phyloP scores from a whole-genome alignment of 2,797 vertebrate species.

The Sebastes miniatus region DNA sequence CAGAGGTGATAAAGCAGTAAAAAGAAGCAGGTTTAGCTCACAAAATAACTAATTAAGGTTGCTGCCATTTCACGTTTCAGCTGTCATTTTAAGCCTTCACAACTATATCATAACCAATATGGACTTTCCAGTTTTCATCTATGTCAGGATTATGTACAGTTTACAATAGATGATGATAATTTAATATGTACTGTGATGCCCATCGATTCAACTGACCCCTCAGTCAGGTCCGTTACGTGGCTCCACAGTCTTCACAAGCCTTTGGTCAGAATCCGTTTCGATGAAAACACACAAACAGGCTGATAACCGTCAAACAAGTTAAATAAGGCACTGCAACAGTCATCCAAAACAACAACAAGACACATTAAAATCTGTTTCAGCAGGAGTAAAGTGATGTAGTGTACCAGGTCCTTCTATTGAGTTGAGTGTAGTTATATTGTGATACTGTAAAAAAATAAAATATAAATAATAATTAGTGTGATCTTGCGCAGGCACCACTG shows the following conservation, averaged over 20 bases:
- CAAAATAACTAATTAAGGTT: background rate
- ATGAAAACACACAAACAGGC: slow-evolving; percentile 33
- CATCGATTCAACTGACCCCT: background rate
- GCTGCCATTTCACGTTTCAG: background rate
- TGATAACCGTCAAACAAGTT: slow-evolving; percentile 31
- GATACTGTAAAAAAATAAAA: slow-evolving; percentile 47
- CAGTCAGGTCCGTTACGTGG: no score
- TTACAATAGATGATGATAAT: background rate
- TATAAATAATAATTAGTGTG: slow-evolving; percentile 36
- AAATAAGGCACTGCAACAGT: slow-evolving; percentile 77
- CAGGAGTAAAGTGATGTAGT: slow-evolving; percentile 69
- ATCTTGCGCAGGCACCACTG: slow-evolving; percentile 51
- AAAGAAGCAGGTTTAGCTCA: slow-evolving; percentile 5
- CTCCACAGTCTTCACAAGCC: slow-evolving; percentile 43
- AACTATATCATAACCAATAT: background rate
- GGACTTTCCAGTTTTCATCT: slow-evolving; percentile 14
- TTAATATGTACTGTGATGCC: slow-evolving; percentile 24
- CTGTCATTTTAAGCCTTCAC: background rate
- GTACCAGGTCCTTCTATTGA: slow-evolving; percentile 46
- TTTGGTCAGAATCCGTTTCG: slow-evolving; percentile 62
- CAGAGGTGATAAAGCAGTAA: background rate
- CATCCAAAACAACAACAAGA: slow-evolving; percentile 24
- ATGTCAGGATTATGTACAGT: background rate
- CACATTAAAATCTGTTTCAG: slow-evolving; percentile 10
- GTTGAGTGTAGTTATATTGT: slow-evolving; percentile 26